These are phyloP conservation scores for Drosophila fuyamai DNA, from an alignment of 1,140 invertebrate species.

Conservation along the genomic window DNA sequence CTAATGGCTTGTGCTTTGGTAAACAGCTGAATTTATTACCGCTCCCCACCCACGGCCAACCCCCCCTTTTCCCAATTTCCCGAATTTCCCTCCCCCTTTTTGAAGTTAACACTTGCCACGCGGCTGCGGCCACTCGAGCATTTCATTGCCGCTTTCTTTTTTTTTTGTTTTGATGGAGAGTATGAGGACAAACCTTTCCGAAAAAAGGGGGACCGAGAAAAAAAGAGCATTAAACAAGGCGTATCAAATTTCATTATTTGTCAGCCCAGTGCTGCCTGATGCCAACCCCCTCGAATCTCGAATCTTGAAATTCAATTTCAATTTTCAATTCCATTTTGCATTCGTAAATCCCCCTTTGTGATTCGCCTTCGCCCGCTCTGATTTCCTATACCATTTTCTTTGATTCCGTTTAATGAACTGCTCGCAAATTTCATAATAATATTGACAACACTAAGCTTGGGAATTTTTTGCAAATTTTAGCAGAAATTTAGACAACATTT, in stretches of 20 bases:
- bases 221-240: slow-evolving; percentile 84
- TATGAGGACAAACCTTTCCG: slow-evolving; percentile 1
- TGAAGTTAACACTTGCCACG: slow-evolving; percentile 82
- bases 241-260: slow-evolving; percentile 85
- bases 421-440: slow-evolving; percentile 66
- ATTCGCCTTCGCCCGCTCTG: slow-evolving; percentile 54
- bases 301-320: slow-evolving; percentile 72
- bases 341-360: slow-evolving; percentile 68
- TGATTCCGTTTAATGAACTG: slow-evolving; percentile 82
- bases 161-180: background rate
- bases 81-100: background rate
- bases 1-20: slow-evolving; percentile 83
- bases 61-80: background rate
- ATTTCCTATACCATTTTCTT: slow-evolving; percentile 26
- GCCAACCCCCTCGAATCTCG: background rate
- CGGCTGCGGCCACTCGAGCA: slow-evolving; percentile 79
- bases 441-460: slow-evolving; percentile 53
- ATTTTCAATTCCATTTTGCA: slow-evolving; percentile 77
- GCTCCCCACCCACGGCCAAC: background rate
- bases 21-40: slow-evolving; percentile 82
- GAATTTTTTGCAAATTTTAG: slow-evolving; percentile 72
- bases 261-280: slow-evolving; percentile 38
- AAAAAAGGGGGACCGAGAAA: slow-evolving; percentile 13
- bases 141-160: slow-evolving; percentile 67
- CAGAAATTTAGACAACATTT: slow-evolving; percentile 64